phyloP scores from a whole-genome alignment of 2,888 invertebrate genomes.

The Exephanes ischioxanthus region DNA sequence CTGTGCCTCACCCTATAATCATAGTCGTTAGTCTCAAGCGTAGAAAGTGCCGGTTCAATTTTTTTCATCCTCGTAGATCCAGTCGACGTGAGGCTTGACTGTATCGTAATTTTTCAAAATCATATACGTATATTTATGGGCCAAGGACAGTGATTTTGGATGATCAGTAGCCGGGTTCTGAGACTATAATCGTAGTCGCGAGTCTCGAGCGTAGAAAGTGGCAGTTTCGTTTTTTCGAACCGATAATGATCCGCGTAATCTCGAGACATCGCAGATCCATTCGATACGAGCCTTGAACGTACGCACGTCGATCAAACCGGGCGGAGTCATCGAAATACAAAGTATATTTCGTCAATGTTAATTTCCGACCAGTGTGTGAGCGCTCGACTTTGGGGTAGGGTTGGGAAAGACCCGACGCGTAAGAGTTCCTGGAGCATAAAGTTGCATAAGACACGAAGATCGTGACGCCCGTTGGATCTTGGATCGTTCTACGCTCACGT shows the following conservation, averaged over 20 bases:
- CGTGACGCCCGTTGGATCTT: not conserved
- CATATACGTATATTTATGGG: too few relatives aligned
- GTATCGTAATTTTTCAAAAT: too few relatives aligned
- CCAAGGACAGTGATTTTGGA: too few relatives aligned
- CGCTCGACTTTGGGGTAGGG: not conserved
- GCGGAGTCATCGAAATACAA: not conserved
- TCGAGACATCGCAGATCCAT: not conserved
- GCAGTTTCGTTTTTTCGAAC: conserved; percentile 29
- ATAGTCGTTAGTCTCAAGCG: not conserved
- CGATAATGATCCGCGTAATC: conserved; percentile 21
- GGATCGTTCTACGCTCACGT: conserved; percentile 48
- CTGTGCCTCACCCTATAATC: conserved; percentile 11
- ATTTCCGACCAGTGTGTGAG: not conserved
- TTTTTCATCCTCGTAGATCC: conserved; percentile 30
- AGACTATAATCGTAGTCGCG: not conserved
- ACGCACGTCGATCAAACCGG: conserved; percentile 19
- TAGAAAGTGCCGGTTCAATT: conserved; percentile 44
- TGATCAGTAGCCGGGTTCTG: too few relatives aligned
- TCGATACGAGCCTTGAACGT: not conserved
- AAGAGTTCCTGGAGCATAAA: conserved; percentile 31
- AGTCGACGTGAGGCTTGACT: too few relatives aligned
- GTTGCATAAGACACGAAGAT: conserved; percentile 37
- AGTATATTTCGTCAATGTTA: not conserved
- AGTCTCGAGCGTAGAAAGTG: conserved; percentile 46
- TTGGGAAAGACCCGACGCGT: conserved; percentile 6